phyloP scores from a whole-genome alignment of 1,140 invertebrate species.

The Sogatella furcifera region DNA sequence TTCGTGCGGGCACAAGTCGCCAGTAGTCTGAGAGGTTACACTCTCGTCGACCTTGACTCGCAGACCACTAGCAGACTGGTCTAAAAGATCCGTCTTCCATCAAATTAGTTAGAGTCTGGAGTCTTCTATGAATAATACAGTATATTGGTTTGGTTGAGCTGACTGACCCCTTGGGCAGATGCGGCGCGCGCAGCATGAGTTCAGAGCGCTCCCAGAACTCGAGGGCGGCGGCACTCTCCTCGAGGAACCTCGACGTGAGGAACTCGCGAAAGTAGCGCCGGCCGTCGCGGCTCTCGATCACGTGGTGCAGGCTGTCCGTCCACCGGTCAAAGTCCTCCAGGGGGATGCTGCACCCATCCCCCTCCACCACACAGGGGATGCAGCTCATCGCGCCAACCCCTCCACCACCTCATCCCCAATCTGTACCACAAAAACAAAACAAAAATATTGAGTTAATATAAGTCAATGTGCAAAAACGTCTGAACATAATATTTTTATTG shows the following conservation, averaged over 20 bases:
- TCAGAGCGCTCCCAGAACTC: constrained; percentile 15
- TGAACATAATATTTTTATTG: too few relatives aligned
- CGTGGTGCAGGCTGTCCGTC: constrained; percentile 13
- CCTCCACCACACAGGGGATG: constrained; percentile 10
- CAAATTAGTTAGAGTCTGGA: too few relatives aligned
- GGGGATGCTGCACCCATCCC: constrained; percentile 10
- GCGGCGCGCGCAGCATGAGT: background rate
- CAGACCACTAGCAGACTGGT: too few relatives aligned
- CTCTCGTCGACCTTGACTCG: too few relatives aligned
- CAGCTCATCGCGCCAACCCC: constrained; percentile 10
- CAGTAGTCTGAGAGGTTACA: too few relatives aligned
- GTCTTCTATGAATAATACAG: too few relatives aligned
- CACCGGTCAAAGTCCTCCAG: constrained; percentile 14
- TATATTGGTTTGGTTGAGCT: too few relatives aligned
- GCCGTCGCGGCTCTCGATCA: constrained; percentile 9
- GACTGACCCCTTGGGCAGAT: background rate
- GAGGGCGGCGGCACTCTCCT: constrained; percentile 8
- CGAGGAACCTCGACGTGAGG: constrained; percentile 6
- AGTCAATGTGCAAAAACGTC: too few relatives aligned
- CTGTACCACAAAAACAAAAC: background rate
- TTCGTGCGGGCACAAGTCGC: too few relatives aligned
- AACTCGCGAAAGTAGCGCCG: constrained; percentile 12
- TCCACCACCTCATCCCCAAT: background rate
- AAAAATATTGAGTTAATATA: too few relatives aligned
- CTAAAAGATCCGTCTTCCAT: too few relatives aligned